A percentile compares a stretch with the other conserved stretches of the same genome.
These are phyloP conservation scores for Mesembrinibis cayennensis DNA, from an alignment of 2,113 vertebrate genomes.

Conservation along the genomic window DNA sequence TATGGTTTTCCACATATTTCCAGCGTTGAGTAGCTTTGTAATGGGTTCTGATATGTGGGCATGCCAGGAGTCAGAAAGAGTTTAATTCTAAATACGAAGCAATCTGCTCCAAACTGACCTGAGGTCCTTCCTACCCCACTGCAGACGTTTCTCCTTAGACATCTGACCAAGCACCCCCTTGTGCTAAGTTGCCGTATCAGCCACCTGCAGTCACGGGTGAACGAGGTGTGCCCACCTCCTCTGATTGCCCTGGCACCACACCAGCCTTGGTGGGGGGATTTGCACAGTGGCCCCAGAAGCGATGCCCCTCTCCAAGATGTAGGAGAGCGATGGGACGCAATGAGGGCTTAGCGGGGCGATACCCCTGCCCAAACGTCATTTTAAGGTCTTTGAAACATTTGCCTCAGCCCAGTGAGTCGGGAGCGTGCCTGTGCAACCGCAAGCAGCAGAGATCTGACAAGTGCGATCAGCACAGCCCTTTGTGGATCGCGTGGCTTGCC, in stretches of 20 bases:
- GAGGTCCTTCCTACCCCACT: not conserved
- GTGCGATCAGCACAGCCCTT: not conserved
- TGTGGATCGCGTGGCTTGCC: not conserved
- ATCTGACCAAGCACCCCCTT: not conserved
- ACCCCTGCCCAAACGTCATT: not conserved
- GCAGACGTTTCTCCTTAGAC: not conserved
- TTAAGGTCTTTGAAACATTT: not conserved
- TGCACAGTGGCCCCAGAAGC: not conserved
- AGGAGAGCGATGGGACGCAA: not conserved
- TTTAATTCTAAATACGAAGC: not conserved
- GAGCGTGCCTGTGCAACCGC: accelerated
- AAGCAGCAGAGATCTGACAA: not conserved
- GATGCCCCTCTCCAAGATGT: not conserved
- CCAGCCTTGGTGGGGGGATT: not conserved
- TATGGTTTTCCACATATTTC: not conserved
- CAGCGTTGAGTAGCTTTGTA: not conserved
- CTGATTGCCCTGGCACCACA: not conserved
- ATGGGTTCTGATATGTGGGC: not conserved
- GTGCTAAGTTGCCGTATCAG: not conserved
- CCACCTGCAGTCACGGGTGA: not conserved
- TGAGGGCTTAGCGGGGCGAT: not conserved
- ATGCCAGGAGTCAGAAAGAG: not conserved
- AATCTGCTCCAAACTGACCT: not conserved
- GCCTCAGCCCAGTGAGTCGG: not conserved
- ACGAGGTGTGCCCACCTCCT: not conserved